These are phyloP conservation scores for Oncorhynchus gorbuscha DNA, from an alignment of 2,113 vertebrate species.

Conservation along the genomic window DNA sequence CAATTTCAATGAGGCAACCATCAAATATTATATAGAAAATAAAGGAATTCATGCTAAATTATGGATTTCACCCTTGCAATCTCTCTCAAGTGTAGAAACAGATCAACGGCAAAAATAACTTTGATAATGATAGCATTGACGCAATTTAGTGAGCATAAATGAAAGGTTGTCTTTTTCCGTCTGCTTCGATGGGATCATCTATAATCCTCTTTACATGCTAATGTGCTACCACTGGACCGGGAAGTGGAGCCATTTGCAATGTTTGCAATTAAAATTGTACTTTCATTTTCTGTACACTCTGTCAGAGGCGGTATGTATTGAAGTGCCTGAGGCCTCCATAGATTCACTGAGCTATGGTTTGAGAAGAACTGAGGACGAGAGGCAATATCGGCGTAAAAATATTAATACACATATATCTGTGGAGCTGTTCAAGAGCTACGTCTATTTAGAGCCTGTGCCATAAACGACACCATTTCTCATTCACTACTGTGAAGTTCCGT, in stretches of 20 bases:
- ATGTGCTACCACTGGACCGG: slow-evolving; percentile 41
- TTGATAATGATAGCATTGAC: slow-evolving; percentile 11
- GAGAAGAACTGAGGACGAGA: slow-evolving; percentile 28
- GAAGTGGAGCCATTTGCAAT: slow-evolving; percentile 35
- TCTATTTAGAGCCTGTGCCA: slow-evolving; percentile 52
- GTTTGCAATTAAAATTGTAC: slow-evolving; percentile 48
- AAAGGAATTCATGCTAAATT: background rate
- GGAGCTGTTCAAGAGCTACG: slow-evolving; percentile 36
- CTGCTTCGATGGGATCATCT: slow-evolving; percentile 7
- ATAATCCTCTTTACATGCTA: slow-evolving; percentile 30
- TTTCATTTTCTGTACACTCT: background rate
- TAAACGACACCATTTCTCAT: slow-evolving; percentile 45
- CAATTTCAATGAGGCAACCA: background rate
- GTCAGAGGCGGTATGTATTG: slow-evolving; percentile 6
- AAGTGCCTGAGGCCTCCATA: slow-evolving; percentile 21
- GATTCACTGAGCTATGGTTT: background rate
- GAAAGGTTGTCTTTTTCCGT: slow-evolving; percentile 5
- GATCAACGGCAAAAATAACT: slow-evolving; percentile 13
- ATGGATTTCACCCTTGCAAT: background rate
- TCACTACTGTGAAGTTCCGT: slow-evolving; percentile 45
- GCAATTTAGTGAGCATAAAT: slow-evolving; percentile 23
- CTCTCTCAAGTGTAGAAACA: background rate
- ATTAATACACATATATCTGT: slow-evolving; percentile 39
- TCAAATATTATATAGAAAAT: background rate
- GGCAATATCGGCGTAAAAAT: slow-evolving; percentile 30